phyloP scores from a whole-genome alignment of 2,888 invertebrate species.

The Catocala nupta region DNA sequence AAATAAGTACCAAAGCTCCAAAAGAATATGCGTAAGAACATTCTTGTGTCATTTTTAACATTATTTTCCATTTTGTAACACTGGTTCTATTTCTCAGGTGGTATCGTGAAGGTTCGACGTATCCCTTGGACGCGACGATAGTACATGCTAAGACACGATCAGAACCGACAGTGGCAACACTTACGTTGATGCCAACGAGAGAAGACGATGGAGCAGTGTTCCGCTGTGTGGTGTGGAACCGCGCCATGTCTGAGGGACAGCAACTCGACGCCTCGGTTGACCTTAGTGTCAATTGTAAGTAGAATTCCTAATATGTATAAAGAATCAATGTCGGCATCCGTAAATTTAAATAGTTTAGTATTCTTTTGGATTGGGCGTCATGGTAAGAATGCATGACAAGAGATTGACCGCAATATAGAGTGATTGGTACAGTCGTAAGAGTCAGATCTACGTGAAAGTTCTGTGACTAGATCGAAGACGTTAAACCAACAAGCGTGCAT shows the following conservation, averaged over 20 bases:
- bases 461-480: too few species aligned
- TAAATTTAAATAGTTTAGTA: not conserved
- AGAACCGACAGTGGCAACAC: constrained; percentile 91
- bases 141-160: constrained; percentile 91
- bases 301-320: constrained; percentile 15
- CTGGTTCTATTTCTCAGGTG: constrained; percentile 82
- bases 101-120: constrained; percentile 93
- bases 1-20: too few species aligned
- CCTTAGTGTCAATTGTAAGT: constrained; percentile 96
- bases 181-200: constrained; percentile 92
- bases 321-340: not conserved
- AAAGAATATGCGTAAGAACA: too few species aligned
- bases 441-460: too few species aligned
- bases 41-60: too few species aligned
- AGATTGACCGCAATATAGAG: too few species aligned
- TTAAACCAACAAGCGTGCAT: too few species aligned
- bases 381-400: too few species aligned
- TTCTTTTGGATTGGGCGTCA: too few species aligned
- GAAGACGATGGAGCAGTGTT: constrained; percentile 95
- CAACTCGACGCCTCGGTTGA: constrained; percentile 93
- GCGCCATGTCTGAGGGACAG: constrained; percentile 94
- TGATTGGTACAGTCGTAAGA: too few species aligned
- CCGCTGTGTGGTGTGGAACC: constrained; percentile 95
- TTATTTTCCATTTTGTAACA: not conserved
- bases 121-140: constrained; percentile 91